Percentiles rank a stretch among this genome's conserved stretches.
These are phyloP conservation scores for Phaonia tiefii DNA, from an alignment of 2,888 invertebrate genomes.

Conservation along the genomic window DNA sequence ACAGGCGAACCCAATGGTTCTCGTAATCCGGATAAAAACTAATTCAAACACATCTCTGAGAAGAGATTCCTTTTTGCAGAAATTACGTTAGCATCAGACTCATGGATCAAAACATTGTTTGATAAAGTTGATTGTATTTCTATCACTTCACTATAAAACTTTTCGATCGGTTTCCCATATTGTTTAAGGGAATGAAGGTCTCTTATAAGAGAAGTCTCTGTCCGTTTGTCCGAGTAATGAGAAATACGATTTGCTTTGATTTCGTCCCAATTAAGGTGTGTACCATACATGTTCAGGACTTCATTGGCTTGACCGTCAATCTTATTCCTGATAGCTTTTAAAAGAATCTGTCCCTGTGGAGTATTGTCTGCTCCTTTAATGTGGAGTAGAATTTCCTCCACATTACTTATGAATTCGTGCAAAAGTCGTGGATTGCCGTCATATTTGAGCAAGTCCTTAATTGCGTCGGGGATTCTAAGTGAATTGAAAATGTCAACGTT, in stretches of 20 bases:
- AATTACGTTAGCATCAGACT: conserved; percentile 11
- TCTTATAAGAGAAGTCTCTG: not conserved
- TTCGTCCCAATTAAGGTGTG: not conserved
- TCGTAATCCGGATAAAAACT: too few relatives aligned
- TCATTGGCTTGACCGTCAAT: not conserved
- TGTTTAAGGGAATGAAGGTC: not conserved
- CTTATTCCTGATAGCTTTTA: not conserved
- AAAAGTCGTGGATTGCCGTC: too few relatives aligned
- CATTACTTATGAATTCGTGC: too few relatives aligned
- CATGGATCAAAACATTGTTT: conserved; percentile 31
- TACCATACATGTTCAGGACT: conserved; percentile 2
- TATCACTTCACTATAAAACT: conserved; percentile 40
- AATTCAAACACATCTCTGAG: conserved; percentile 7
- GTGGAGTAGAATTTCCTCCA: too few relatives aligned
- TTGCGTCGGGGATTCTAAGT: too few relatives aligned
- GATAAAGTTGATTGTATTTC: conserved; percentile 29
- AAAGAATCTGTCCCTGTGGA: not conserved
- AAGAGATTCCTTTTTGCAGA: conserved; percentile 30
- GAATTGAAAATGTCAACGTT: too few relatives aligned
- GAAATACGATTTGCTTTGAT: not conserved
- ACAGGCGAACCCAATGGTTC: too few relatives aligned
- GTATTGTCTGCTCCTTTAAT: too few relatives aligned
- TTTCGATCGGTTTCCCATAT: conserved; percentile 29
- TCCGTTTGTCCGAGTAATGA: not conserved
- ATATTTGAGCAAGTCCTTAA: too few relatives aligned